Evolutionary conservation across 2,113 vertebrate species (phyloP), one percentile per base, ranked within the genome.

Genomic region (Dasypus novemcinctus): DNA sequence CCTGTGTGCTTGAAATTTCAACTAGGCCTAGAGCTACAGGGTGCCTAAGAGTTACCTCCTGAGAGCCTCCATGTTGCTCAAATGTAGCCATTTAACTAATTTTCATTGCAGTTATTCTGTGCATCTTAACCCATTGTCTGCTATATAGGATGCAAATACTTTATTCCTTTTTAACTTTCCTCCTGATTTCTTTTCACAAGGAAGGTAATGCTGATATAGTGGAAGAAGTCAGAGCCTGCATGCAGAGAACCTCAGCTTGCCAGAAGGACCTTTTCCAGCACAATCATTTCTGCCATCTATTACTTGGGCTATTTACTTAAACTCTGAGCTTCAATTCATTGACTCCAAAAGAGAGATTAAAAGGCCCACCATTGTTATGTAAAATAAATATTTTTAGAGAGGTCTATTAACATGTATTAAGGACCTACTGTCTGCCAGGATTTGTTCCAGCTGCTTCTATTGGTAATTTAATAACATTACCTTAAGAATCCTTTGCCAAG

Each of bases 241-340:
- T 0, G 0, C 0, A n/a, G 15, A 64, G 15, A 75, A n/a, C 38
- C 0, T 20, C 61, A 2, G 11, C 20, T 0, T 5, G 9, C 11
- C 11, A 13, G 11, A 41, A 15, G 11, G 14, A 7, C 57, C 66
- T 25, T 13, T 33, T 41, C 61, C 66, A 46, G 27, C 90, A 38
- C 41, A 11, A 25, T 33, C 8, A 2, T 20, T 33, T 61, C 17
- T 31, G 18, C 27, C 29, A 1, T 4, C 14, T 5, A 7, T 38
- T 10, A 52, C 27, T 23, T 1, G 1, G 43, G 23, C 15, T 52
- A 7, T 57, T 84, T 52, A 61, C 83, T 63, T 52, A 36, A 31
- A 72, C 63, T 59, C 23, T 0, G 17, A 41, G 15, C 52, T 54
- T 94, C 82, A 12, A 7, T 69, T 18, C 71, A 84, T 41, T 85